Conservation (phyloP, 1,140 invertebrate genomes). For the Cotesia vestalis region DNA sequence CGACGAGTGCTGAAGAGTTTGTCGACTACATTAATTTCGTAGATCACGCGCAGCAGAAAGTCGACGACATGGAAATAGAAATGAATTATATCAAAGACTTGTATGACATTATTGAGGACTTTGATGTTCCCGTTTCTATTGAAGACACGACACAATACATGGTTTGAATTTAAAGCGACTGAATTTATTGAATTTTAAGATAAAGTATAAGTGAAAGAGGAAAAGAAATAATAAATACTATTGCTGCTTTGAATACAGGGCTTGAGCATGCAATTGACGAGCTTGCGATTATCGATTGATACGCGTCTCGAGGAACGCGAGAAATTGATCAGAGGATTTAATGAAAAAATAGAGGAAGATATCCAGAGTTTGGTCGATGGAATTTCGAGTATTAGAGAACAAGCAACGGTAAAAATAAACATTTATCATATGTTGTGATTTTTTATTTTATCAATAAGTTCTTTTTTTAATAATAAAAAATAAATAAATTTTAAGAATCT, state of each 20-base stretch:
- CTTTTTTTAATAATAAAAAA: too few species aligned
- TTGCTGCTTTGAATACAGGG: constrained; percentile 42
- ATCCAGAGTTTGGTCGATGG: constrained; percentile 72
- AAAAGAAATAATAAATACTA: neutral
- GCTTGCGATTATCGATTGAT: constrained; percentile 64
- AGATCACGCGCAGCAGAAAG: constrained; percentile 70
- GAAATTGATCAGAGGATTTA: constrained; percentile 69
- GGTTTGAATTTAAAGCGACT: constrained; percentile 52
- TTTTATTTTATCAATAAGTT: too few species aligned
- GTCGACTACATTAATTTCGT: constrained; percentile 76
- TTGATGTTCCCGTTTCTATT: constrained; percentile 70
- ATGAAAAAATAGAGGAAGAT: constrained; percentile 70
- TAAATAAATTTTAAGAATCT: too few species aligned
- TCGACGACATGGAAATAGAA: constrained; percentile 72
- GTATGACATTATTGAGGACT: constrained; percentile 78
- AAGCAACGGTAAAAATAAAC: constrained; percentile 64
- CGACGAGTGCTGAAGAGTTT: constrained; percentile 72
- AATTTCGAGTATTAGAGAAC: constrained; percentile 73
- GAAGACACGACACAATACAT: constrained; percentile 72
- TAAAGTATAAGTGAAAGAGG: neutral
- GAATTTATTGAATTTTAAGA: neutral
- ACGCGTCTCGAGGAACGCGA: constrained; percentile 66
- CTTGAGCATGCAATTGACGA: constrained; percentile 52
- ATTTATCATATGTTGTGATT: too few species aligned
- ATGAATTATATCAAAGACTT: constrained; percentile 77